phyloP scores from a whole-genome alignment of 2,888 invertebrate genomes.

The Polydrusus tereticollis region DNA sequence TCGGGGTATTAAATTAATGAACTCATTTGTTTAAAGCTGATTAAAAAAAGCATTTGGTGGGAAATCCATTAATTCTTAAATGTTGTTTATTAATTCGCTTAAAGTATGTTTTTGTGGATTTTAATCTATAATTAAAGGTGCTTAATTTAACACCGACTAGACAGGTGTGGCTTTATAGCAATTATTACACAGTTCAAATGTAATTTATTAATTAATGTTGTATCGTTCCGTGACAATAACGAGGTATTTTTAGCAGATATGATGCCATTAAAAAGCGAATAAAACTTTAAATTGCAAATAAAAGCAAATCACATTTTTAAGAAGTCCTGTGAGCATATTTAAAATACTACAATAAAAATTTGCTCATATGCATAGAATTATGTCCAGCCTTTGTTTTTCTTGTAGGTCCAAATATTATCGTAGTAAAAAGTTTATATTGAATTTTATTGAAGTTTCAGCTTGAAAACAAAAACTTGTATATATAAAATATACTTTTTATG shows the following conservation, averaged over 20 bases:
- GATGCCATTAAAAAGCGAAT: no score
- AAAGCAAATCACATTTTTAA: no score
- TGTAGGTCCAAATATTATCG: neutral
- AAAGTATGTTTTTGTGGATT: neutral
- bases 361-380: no score
- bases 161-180: no score
- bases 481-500: neutral
- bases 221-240: no score
- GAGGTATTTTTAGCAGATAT: no score
- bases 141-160: neutral
- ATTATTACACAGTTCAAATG: no score
- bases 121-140: neutral
- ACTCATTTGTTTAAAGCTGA: neutral
- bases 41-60: neutral
- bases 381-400: neutral
- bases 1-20: neutral
- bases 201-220: no score
- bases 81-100: neutral
- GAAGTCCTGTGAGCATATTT: no score
- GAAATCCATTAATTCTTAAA: neutral
- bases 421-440: neutral
- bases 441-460: neutral
- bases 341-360: neutral
- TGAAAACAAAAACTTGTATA: slow-evolving; percentile 1
- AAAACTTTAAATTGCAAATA: no score